Base-by-base conservation (phyloP, 2,888 invertebrate genomes). In the Sphaerophoria taeniata region DNA sequence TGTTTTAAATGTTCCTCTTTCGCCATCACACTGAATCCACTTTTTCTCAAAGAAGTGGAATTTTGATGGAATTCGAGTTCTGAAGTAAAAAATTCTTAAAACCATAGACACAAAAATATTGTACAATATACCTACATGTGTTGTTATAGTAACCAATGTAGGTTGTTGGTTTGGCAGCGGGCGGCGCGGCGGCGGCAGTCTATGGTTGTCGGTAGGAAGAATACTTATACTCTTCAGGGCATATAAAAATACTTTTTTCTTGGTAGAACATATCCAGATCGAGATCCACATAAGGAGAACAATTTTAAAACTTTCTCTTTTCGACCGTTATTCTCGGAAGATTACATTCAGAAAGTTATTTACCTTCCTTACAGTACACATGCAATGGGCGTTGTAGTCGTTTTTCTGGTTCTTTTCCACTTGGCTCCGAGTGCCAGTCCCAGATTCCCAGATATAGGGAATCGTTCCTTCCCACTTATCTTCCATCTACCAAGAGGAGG, bases 261-360 rank as follows among this genome's bases (percentile, higher is more conserved):
- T 34, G 45, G 34, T 24, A 45, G 39, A 7, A 39, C 9, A 39
- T 9, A 39, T 39, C 39, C 39, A 39, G 9, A 7, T 39, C 39
- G 47, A 70, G 24, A 49, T 45, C 33, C 43, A 61, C 60, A 49
- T 49, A 36, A 63, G n/a, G 45, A 58, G 47, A 83, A 24, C 24
- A 67, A 47, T 67, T 79, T 58, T 69, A 63, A 67, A 67, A 53
- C 51, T 60, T 69, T 61, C 24, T 74, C 7, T 49, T 14, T 69
- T 49, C 55, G 43, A 53, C 39, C 71, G 24, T 31, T 53, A 72
- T 53, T 72, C 58, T 51, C 70, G 9, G 47, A 60, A 76, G 63
- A 65, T 56, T 75, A 49, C 70, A 75, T 69, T 67, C 47, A 55
- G 43, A 55, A 67, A 72, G 67, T 81, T 60, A 76, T 65, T 81